Conservation (phyloP, 2,113 vertebrate genomes). For the Coryphaenoides rupestris region DNA sequence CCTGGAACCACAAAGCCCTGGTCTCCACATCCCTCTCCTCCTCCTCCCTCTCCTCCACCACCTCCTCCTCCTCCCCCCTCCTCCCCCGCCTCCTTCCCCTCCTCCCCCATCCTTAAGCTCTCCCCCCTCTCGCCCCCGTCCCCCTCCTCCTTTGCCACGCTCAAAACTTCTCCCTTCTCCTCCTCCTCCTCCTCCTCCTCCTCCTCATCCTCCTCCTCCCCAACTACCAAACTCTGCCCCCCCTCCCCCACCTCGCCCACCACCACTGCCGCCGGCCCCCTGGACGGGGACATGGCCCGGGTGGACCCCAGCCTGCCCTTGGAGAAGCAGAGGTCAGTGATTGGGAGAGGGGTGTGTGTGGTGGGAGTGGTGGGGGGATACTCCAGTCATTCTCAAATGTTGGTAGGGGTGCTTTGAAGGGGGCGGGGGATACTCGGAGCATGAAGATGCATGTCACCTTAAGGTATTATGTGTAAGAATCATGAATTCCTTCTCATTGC, state of each 20-base stretch:
- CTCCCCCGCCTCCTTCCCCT: slow-evolving; percentile 58
- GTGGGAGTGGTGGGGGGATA: background rate
- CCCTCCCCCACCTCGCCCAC: slow-evolving; percentile 56
- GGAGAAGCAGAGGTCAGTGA: slow-evolving; percentile 88
- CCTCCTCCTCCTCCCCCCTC: slow-evolving; percentile 51
- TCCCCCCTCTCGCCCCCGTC: slow-evolving; percentile 54
- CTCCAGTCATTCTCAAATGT: too few species aligned
- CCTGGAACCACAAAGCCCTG: slow-evolving; percentile 85
- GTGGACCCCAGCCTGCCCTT: slow-evolving; percentile 83
- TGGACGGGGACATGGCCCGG: slow-evolving; percentile 65
- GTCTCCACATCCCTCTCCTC: slow-evolving; percentile 61
- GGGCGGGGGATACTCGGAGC: too few species aligned
- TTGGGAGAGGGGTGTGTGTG: too few species aligned
- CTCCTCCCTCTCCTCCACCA: slow-evolving; percentile 45
- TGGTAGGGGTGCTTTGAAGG: too few species aligned
- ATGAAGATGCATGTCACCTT: too few species aligned
- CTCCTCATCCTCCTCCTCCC: slow-evolving; percentile 48
- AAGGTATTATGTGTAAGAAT: too few species aligned
- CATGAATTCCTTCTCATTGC: too few species aligned
- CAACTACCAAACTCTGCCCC: slow-evolving; percentile 56
- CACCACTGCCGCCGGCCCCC: slow-evolving; percentile 48
- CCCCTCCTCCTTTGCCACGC: slow-evolving; percentile 62
- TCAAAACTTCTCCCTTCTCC: slow-evolving; percentile 53
- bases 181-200: slow-evolving; percentile 55
- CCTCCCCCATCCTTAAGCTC: slow-evolving; percentile 67